These are phyloP conservation scores for Aspidapion aeneum DNA, from an alignment of 2,888 invertebrate genomes.

Conservation along the genomic window DNA sequence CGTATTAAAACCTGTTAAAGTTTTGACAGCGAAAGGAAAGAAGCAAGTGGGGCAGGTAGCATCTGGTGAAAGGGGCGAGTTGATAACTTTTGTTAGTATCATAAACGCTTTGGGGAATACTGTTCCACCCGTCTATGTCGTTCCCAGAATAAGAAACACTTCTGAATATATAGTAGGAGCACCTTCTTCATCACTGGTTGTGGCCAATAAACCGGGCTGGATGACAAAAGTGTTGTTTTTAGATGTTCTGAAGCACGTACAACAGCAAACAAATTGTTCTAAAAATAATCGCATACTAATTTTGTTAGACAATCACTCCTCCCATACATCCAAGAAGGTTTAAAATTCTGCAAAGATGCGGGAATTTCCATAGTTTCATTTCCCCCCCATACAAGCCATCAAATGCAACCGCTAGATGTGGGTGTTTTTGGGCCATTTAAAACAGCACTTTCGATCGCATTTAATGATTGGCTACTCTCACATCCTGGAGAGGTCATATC, in stretches of 20 bases:
- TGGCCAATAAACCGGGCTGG: constrained; percentile 10
- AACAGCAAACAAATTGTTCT: not conserved
- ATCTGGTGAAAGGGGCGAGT: not conserved
- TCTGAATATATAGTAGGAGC: constrained; percentile 4
- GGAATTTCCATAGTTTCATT: constrained; percentile 6
- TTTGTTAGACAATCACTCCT: constrained; percentile 3
- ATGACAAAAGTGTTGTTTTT: constrained; percentile 7
- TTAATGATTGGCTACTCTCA: constrained; percentile 16
- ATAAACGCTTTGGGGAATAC: too few species aligned
- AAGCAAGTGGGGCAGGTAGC: not conserved
- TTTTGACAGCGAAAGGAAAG: constrained; percentile 10
- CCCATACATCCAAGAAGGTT: not conserved
- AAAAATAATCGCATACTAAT: constrained; percentile 5
- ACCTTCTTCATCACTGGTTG: not conserved
- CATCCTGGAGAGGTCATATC: constrained; percentile 16
- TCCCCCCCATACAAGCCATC: too few species aligned
- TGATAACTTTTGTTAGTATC: too few species aligned
- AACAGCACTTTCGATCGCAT: constrained; percentile 3
- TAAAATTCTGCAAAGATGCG: not conserved
- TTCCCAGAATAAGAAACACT: constrained; percentile 6
- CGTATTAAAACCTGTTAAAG: constrained; percentile 14
- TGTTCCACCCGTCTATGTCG: too few species aligned
- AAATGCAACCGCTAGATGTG: too few species aligned
- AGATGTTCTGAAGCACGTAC: constrained; percentile 2
- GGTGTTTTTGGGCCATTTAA: constrained; percentile 18